phyloP scores from a whole-genome alignment of 2,113 vertebrate species.

The Mionectes macconnelli region DNA sequence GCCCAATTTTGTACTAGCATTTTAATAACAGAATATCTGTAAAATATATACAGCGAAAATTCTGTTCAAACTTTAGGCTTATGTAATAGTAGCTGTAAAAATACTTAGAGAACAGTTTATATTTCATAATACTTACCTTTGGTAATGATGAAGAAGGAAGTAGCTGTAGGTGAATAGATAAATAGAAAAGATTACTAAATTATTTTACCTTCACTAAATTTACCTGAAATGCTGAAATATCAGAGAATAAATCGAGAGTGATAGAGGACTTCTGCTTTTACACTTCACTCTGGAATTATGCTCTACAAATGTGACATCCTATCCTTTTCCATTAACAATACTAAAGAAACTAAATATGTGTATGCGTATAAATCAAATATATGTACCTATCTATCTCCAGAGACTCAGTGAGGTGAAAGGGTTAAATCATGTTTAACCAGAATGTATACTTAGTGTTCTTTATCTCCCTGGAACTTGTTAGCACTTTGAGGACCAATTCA shows the following conservation, averaged over 20 bases:
- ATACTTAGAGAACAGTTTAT: neutral
- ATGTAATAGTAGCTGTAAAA: neutral
- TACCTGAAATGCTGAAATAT: neutral
- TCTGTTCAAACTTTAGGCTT: neutral
- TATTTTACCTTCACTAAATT: neutral
- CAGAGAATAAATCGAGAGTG: neutral
- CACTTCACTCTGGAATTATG: neutral
- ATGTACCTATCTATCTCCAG: neutral
- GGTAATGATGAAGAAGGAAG: neutral
- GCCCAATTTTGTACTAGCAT: neutral
- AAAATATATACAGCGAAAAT: neutral
- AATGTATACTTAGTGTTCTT: constrained; percentile 77
- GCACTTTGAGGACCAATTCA: constrained; percentile 79
- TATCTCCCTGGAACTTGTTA: constrained; percentile 79
- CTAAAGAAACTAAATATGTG: neutral
- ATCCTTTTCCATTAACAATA: neutral
- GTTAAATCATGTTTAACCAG: constrained; percentile 73
- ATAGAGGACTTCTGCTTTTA: neutral
- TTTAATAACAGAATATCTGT: neutral
- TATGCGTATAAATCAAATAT: neutral
- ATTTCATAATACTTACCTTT: neutral
- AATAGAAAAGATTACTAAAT: neutral
- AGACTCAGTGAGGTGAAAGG: constrained; percentile 4
- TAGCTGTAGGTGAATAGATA: neutral
- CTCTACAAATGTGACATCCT: neutral